phyloP scores from a whole-genome alignment of 2,113 vertebrate genomes.

The pig (Sus scrofa) region DNA sequence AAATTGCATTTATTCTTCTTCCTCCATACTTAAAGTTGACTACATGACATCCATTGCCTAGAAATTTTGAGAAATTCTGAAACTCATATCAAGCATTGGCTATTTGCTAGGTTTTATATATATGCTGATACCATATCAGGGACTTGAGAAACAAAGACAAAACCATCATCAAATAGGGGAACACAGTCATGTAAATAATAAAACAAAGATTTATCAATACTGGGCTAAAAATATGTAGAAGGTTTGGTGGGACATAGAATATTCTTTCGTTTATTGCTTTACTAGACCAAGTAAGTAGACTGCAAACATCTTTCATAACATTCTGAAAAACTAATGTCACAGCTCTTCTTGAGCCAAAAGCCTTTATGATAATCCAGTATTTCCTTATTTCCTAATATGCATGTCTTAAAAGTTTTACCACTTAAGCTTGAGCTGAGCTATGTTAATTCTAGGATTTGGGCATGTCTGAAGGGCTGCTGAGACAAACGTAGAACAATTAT shows the following conservation, averaged over 20 bases:
- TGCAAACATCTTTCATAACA: not conserved
- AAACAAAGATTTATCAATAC: not conserved
- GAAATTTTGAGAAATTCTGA: slow-evolving; percentile 17
- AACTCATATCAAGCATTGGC: not conserved
- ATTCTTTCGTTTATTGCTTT: not conserved
- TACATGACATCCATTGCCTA: not conserved
- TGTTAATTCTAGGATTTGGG: not conserved
- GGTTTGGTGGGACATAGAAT: not conserved
- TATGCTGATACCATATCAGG: not conserved
- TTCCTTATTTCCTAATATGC: not conserved
- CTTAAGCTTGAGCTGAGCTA: not conserved
- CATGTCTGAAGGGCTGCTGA: not conserved
- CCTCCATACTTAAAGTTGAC: not conserved
- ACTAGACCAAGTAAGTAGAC: not conserved
- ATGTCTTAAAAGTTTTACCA: not conserved
- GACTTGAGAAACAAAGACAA: not conserved
- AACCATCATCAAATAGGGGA: not conserved
- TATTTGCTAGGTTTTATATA: not conserved
- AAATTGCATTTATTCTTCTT: slow-evolving; percentile 1
- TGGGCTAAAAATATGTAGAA: not conserved
- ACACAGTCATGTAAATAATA: not conserved
- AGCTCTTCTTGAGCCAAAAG: not conserved
- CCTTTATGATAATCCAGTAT: not conserved
- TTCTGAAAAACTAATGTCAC: not conserved
- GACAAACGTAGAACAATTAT: not conserved